Evolutionary conservation across 2,888 invertebrate species (phyloP).

Genomic region (Malachius bipustulatus): DNA sequence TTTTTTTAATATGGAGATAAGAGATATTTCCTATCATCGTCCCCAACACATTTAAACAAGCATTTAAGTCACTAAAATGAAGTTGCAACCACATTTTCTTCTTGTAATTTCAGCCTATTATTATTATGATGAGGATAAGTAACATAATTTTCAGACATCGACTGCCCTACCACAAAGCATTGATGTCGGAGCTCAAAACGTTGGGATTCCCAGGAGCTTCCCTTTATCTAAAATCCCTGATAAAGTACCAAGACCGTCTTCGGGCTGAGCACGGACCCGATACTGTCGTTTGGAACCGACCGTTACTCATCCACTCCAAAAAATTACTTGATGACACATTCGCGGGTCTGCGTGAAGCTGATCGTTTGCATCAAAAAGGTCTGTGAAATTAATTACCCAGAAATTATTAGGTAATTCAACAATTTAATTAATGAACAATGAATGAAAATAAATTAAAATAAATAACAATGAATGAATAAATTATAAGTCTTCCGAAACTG

Average conservation of each 20-base stretch:
- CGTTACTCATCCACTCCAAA: slow-evolving; percentile 25
- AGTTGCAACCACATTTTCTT: no score
- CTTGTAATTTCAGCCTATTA: no score
- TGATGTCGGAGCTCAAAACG: slow-evolving; percentile 44
- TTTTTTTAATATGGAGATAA: no score
- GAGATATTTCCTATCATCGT: no score
- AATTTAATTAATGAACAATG: neutral
- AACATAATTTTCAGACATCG: slow-evolving; percentile 42
- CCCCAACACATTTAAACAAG: no score
- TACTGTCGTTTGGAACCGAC: slow-evolving; percentile 36
- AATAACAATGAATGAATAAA: no score
- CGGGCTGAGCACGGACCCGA: slow-evolving; percentile 41
- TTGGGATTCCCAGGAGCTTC: slow-evolving; percentile 39
- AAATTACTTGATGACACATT: slow-evolving; percentile 26
- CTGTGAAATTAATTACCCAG: no score
- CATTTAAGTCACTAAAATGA: no score
- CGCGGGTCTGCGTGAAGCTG: slow-evolving; percentile 23
- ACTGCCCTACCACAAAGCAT: slow-evolving; percentile 42
- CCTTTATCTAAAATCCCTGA: slow-evolving; percentile 41
- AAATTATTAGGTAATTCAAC: no score
- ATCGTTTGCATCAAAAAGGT: slow-evolving; percentile 13
- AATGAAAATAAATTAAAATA: no score
- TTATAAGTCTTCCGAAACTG: no score
- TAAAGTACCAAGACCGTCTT: slow-evolving; percentile 43
- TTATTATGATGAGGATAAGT: no score